These are phyloP conservation scores for Varanus komodoensis DNA, from an alignment of 2,113 vertebrate genomes.

Conservation along the genomic window DNA sequence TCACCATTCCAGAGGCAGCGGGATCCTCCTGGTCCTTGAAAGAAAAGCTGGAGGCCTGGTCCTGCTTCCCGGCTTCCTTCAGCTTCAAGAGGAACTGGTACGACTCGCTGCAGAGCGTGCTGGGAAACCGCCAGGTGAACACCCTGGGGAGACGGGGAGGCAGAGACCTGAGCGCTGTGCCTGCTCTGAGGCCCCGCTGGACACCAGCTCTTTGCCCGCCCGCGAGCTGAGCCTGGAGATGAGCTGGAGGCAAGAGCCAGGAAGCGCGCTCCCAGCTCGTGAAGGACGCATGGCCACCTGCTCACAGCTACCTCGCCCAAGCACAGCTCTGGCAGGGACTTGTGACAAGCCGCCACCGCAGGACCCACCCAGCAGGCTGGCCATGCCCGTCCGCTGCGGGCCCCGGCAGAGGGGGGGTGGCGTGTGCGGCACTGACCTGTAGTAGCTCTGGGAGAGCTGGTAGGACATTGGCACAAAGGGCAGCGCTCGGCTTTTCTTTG, in stretches of 20 bases:
- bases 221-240: too few species aligned
- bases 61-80: constrained; percentile 65
- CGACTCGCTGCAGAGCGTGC: constrained; percentile 83
- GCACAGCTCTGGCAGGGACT: not conserved
- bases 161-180: not conserved
- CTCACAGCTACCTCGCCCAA: not conserved
- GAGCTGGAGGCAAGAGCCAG: too few species aligned
- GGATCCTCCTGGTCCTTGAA: constrained; percentile 79
- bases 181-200: not conserved
- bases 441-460: constrained; percentile 95
- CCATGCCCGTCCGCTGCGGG: too few species aligned
- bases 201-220: not conserved
- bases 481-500: constrained; percentile 90
- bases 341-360: not conserved
- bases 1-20: constrained; percentile 74
- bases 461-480: constrained; percentile 97
- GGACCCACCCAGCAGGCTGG: not conserved
- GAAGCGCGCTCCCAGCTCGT: not conserved
- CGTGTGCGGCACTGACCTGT: constrained; percentile 74
- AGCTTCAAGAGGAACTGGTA: constrained; percentile 85
- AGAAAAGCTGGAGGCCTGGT: constrained; percentile 72
- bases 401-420: too few species aligned
- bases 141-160: constrained; percentile 74
- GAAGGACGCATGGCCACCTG: not conserved
- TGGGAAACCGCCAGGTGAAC: constrained; percentile 92